These are phyloP conservation scores for Cebidichthys violaceus DNA, from an alignment of 2,113 vertebrate genomes.

Conservation along the genomic window DNA sequence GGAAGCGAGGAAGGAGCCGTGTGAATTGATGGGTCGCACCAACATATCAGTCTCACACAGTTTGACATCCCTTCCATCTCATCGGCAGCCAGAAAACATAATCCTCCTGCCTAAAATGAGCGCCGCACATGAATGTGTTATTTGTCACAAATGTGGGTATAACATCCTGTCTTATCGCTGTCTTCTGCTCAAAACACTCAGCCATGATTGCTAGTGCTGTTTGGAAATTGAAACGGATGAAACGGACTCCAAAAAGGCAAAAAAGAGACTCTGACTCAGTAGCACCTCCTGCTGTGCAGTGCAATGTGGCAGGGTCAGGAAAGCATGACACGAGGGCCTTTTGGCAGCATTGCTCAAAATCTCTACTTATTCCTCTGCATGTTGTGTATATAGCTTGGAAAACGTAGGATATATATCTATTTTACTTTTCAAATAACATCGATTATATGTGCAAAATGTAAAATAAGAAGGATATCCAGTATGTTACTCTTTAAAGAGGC, in stretches of 20 bases:
- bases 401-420: not conserved
- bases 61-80: slow-evolving; percentile 26
- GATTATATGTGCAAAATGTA: not conserved
- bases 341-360: not conserved
- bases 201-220: not conserved
- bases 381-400: not conserved
- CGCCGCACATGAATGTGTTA: not conserved
- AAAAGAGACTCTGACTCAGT: slow-evolving; percentile 1
- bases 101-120: slow-evolving; percentile 18
- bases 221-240: slow-evolving; percentile 23
- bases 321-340: not conserved
- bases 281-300: slow-evolving; percentile 18
- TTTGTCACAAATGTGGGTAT: slow-evolving; percentile 26
- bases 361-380: not conserved
- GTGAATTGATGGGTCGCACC: slow-evolving; percentile 8
- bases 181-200: slow-evolving; percentile 3
- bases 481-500: not conserved
- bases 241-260: not conserved
- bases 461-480: not conserved
- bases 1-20: slow-evolving; percentile 13
- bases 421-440: not conserved
- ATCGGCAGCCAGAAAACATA: slow-evolving; percentile 11
- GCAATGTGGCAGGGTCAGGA: not conserved
- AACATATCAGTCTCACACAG: slow-evolving; percentile 16
- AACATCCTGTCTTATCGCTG: not conserved